Conservation (phyloP, 2,888 invertebrate species). For the Stramonita haemastoma region DNA sequence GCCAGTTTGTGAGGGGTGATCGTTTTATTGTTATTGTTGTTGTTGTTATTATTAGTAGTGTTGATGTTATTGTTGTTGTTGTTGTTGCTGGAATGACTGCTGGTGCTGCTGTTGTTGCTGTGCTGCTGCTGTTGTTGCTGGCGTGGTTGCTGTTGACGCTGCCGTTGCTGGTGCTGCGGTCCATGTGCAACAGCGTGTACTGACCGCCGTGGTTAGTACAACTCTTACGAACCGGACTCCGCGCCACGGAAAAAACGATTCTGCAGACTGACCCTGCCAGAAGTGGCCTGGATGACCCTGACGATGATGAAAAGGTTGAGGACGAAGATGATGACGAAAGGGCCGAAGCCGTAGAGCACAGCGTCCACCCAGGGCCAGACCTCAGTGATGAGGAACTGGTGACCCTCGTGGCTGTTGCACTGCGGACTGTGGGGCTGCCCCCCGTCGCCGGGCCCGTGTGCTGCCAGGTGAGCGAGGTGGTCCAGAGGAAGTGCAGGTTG, state of each 20-base stretch:
- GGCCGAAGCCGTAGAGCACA: conserved; percentile 72
- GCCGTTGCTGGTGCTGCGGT: conserved; percentile 32
- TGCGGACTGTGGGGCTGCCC: conserved; percentile 42
- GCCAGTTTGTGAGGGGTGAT: neutral
- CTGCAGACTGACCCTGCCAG: conserved; percentile 41
- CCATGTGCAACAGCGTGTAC: neutral
- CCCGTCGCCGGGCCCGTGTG: conserved; percentile 32
- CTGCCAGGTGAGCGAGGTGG: conserved; percentile 55
- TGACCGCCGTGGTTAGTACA: conserved; percentile 32
- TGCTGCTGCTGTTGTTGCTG: conserved; percentile 18
- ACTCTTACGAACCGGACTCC: neutral
- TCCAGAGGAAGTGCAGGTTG: conserved; percentile 73
- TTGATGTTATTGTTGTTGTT: neutral
- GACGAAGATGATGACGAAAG: conserved; percentile 67
- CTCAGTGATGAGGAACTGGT: conserved; percentile 55
- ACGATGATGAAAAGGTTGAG: conserved; percentile 63
- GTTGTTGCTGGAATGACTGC: neutral
- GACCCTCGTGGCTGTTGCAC: conserved; percentile 54
- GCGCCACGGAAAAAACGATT: conserved; percentile 8
- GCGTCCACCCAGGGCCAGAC: conserved; percentile 75
- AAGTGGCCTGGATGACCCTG: conserved; percentile 62
- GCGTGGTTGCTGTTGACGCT: conserved; percentile 38
- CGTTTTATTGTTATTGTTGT: conserved; percentile 27
- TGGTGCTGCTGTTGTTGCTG: neutral
- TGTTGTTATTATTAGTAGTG: neutral